Evolutionary conservation across 2,113 vertebrate species (phyloP).

Genomic region (Osmerus mordax): DNA sequence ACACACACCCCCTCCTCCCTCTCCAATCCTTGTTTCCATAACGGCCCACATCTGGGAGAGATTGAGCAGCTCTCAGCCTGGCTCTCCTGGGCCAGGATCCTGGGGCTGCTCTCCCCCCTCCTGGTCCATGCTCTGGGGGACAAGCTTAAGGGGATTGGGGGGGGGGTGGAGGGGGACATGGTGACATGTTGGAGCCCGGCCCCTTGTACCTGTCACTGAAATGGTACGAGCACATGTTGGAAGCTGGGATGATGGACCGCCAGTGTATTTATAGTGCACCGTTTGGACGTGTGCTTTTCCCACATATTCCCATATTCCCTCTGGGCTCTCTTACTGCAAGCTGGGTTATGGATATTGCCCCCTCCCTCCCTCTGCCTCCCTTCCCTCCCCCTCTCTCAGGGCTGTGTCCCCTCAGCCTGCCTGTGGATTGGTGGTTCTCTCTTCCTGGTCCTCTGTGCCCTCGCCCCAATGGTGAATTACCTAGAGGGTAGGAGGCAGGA

Average conservation of each 20-base stretch:
- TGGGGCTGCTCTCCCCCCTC: slow-evolving; percentile 5
- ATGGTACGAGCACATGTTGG: slow-evolving; percentile 7
- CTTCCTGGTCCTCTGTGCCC: background rate
- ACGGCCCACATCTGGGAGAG: slow-evolving; percentile 68
- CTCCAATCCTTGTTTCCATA: slow-evolving; percentile 41
- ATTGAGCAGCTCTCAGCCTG: slow-evolving; percentile 43
- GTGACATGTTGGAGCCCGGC: slow-evolving; percentile 6
- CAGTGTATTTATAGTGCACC: slow-evolving; percentile 42
- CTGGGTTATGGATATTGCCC: slow-evolving; percentile 5
- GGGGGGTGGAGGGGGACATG: slow-evolving; percentile 5
- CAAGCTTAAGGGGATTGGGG: background rate
- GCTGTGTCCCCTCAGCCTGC: slow-evolving; percentile 15
- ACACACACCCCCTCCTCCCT: background rate
- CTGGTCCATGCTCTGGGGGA: slow-evolving; percentile 7
- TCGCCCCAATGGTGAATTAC: slow-evolving; percentile 29
- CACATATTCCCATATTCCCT: slow-evolving; percentile 24
- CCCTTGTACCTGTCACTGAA: background rate
- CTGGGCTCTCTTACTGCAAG: background rate
- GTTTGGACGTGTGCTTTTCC: slow-evolving; percentile 17
- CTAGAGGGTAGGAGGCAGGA: slow-evolving; percentile 7
- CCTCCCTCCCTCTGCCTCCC: background rate
- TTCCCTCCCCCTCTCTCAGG: background rate
- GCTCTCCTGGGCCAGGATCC: slow-evolving; percentile 13
- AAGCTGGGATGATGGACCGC: slow-evolving; percentile 23
- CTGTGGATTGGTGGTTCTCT: background rate